Evolutionary conservation across 2,113 vertebrate species (phyloP), one percentile per base, ranked within the genome.

Genomic region (Prinia subflava): DNA sequence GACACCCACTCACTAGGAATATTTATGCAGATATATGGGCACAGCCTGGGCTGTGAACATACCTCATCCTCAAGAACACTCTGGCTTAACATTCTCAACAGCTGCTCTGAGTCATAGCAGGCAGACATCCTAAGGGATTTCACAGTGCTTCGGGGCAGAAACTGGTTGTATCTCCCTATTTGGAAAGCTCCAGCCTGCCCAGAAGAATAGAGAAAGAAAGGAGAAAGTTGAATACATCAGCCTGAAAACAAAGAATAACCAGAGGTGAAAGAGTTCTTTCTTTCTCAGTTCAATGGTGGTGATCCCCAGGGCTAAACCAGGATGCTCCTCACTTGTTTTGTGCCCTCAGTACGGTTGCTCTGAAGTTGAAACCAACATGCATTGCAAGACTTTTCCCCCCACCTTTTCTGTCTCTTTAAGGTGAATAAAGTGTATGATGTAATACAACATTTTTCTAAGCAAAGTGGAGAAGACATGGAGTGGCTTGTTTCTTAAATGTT

Each of bases 1-100:
- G 39, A 91, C 88, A 62, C 93, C 92, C 93, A 94, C 95, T 96
- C 95, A 90, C 87, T 78, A 47, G 79, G 85, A 94, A 74, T 90
- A 94, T 85, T 93, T 92, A 80, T 94, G 71, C 82, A 90, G 79
- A 70, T 85, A 59, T 63, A 89, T 41, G 83, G 83, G 75, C 75
- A 86, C 7, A 39, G 82, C 60, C 82, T 70, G 83, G 42, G 69
- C 69, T 83, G 67, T 59, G 75, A 91, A 41, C 82, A 81, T 93
- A 70, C 52, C 79, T 96, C 60, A 86, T 88, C 60, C 60, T 90
- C 68, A 88, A 41, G 85, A 94, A 56, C 85, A 53, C 71, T 75
- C 64, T 83, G 89, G 81, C 67, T 92, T 89, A 74, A 37, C 3
- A 3, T 86, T 91, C 75, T 75, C 82, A 94, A 78, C 95, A 88